Percentiles rank a stretch among this genome's conserved stretches.
Evolutionary conservation across 35 echinoderm and acorn worm species (phyloP).

Genomic region (Hemicentrotus pulcherrimus): DNA sequence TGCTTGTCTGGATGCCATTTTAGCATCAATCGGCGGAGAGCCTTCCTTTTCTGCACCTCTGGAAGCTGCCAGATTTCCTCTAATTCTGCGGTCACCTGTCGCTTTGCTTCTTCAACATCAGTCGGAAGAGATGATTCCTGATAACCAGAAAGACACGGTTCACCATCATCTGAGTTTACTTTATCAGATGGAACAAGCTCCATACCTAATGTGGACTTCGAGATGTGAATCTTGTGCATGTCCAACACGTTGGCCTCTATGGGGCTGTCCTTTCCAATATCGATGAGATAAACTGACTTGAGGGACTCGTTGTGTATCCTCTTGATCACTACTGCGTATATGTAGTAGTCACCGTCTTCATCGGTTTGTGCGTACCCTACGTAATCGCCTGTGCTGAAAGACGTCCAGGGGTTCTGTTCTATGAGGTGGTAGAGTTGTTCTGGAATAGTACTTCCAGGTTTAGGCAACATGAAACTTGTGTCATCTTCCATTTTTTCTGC

Average conservation of each 20-base stretch:
- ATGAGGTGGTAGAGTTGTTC: constrained; percentile 52
- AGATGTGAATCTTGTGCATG: too few species aligned
- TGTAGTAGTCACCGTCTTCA: too few species aligned
- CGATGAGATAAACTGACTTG: too few species aligned
- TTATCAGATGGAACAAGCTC: not conserved
- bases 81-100: constrained; percentile 17
- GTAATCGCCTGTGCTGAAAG: too few species aligned
- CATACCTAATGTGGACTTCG: not conserved
- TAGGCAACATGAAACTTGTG: not conserved
- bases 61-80: constrained; percentile 48
- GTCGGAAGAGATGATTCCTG: not conserved
- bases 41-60: constrained; percentile 42
- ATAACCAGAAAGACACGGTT: not conserved
- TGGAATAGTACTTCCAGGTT: constrained; percentile 40
- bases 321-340: too few species aligned
- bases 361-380: too few species aligned
- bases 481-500: not conserved
- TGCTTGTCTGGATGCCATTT: too few species aligned
- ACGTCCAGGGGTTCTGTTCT: constrained; percentile 55
- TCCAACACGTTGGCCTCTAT: too few species aligned
- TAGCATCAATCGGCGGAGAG: too few species aligned
- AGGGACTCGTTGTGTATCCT: too few species aligned
- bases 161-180: not conserved
- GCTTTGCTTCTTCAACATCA: constrained; percentile 25
- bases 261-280: too few species aligned